Evolutionary conservation across 2,888 invertebrate genomes (phyloP).

Genomic region (Drosophila subquinaria): DNA sequence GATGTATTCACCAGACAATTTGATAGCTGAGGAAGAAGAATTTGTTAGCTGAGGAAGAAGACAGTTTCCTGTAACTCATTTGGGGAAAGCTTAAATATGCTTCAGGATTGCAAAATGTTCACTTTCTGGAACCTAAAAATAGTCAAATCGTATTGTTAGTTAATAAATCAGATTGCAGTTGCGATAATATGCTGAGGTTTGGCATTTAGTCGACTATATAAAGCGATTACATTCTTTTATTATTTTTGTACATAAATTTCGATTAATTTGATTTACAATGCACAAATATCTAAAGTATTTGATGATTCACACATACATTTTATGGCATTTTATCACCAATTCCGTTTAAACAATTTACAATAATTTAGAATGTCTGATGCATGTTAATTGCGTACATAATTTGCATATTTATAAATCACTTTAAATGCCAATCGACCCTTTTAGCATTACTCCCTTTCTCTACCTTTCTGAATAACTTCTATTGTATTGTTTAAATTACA

Average conservation of each 20-base stretch:
- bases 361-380: constrained; percentile 29
- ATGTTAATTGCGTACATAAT: constrained; percentile 42
- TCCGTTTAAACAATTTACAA: constrained; percentile 31
- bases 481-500: constrained; percentile 40
- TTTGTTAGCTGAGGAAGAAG: too few relatives aligned
- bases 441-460: constrained; percentile 1
- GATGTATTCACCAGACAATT: too few relatives aligned
- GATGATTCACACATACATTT: constrained; percentile 20
- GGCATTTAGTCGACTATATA: neutral
- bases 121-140: neutral
- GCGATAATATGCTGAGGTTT: neutral
- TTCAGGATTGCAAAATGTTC: too few relatives aligned
- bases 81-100: too few relatives aligned
- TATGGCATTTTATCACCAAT: constrained; percentile 29
- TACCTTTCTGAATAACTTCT: constrained; percentile 1
- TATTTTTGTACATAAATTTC: constrained; percentile 5
- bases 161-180: neutral
- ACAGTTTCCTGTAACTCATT: too few relatives aligned
- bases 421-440: constrained; percentile 49
- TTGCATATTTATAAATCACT: constrained; percentile 70
- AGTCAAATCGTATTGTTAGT: neutral
- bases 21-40: too few relatives aligned
- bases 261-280: constrained; percentile 7
- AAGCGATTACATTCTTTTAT: neutral
- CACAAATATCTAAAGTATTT: constrained; percentile 13